Conservation (phyloP, 2,113 vertebrate genomes). For the Orientallactaga bullata region DNA sequence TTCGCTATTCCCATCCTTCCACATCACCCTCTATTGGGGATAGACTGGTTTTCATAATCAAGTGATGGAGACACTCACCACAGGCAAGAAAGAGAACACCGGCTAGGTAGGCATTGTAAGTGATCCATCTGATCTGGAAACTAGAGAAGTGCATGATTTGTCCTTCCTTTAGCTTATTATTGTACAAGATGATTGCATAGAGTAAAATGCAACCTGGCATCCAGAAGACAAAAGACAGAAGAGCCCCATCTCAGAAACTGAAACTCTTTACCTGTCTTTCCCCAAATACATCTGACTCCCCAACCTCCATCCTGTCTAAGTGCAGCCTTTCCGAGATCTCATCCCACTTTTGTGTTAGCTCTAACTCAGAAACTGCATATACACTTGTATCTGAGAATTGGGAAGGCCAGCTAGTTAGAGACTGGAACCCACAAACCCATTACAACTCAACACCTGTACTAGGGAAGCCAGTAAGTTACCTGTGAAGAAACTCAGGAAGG, state of each 20-base stretch:
- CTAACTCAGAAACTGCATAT: background rate
- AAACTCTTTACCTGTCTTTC: background rate
- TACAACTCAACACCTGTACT: background rate
- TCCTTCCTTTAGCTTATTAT: slow-evolving; percentile 34
- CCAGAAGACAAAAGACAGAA: background rate
- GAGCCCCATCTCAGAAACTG: background rate
- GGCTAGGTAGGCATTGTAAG: background rate
- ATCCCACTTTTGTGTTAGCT: background rate
- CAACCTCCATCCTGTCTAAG: background rate
- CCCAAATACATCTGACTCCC: background rate
- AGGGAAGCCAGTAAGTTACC: slow-evolving; percentile 49
- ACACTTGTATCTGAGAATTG: background rate
- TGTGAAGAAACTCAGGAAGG: slow-evolving; percentile 49
- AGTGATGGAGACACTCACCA: slow-evolving; percentile 57
- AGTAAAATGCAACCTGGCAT: slow-evolving; percentile 61
- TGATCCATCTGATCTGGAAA: slow-evolving; percentile 39
- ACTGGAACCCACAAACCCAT: background rate
- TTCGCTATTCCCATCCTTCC: background rate
- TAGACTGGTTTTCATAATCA: background rate
- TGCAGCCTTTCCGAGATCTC: background rate
- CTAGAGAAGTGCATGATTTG: background rate
- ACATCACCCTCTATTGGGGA: background rate
- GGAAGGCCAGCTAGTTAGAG: background rate
- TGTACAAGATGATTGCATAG: background rate
- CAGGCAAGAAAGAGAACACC: background rate